Conservation (phyloP, 2,888 invertebrate genomes). For the Operophtera brumata region DNA sequence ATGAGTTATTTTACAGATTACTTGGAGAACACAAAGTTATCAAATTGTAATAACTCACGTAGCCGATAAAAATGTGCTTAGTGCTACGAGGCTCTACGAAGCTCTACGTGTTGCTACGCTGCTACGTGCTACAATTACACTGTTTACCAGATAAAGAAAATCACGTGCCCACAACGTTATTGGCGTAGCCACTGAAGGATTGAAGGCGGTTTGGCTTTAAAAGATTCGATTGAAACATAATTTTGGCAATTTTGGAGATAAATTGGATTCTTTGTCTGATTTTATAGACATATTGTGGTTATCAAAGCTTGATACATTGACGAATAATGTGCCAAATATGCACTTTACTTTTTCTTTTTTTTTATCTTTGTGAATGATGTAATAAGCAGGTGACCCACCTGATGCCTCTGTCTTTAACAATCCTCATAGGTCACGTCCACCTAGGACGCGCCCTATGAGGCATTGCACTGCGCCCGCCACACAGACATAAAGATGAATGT, state of each 20-base stretch:
- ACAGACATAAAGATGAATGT: no score
- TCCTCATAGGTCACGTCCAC: no score
- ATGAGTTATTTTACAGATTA: background rate
- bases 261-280: constrained; percentile 4
- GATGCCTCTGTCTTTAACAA: no score
- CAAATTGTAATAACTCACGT: constrained; percentile 17
- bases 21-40: constrained; percentile 3
- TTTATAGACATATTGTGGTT: background rate
- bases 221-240: background rate
- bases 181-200: constrained; percentile 5
- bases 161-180: constrained; percentile 11
- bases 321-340: no score
- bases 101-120: constrained; percentile 11
- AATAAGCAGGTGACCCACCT: no score
- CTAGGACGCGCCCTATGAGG: no score
- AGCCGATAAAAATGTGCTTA: constrained; percentile 20
- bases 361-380: no score
- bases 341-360: no score
- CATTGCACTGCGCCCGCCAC: no score
- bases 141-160: constrained; percentile 10
- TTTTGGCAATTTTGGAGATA: background rate
- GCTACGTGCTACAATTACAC: constrained; percentile 22
- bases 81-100: constrained; percentile 14
- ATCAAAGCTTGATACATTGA: background rate
- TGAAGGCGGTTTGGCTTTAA: constrained; percentile 1